These are phyloP conservation scores for Actias luna DNA, from an alignment of 2,888 invertebrate species.

Conservation along the genomic window DNA sequence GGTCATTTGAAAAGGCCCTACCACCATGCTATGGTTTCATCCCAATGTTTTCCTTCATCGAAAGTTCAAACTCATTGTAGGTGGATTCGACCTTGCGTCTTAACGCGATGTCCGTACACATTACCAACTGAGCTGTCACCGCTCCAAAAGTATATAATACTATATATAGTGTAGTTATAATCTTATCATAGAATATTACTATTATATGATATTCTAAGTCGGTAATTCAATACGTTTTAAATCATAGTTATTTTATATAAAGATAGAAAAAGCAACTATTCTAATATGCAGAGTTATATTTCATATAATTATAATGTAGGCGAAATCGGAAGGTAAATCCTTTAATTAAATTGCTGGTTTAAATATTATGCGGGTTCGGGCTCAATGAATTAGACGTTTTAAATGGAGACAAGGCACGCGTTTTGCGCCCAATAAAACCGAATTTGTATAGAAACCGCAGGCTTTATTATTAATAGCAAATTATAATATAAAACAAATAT, in stretches of 20 bases:
- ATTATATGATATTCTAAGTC: neutral
- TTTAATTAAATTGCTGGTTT: constrained; percentile 35
- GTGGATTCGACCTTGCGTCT: no score
- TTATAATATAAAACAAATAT: neutral
- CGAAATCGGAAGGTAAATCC: constrained; percentile 18
- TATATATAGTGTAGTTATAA: no score
- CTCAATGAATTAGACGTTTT: constrained; percentile 32
- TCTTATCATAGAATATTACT: no score
- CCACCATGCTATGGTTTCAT: no score
- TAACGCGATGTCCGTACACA: no score
- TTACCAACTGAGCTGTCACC: no score
- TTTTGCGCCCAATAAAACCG: constrained; percentile 25
- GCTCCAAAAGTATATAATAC: no score
- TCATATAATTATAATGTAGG: constrained; percentile 11
- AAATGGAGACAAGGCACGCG: constrained; percentile 25
- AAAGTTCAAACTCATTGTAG: no score
- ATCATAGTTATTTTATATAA: neutral
- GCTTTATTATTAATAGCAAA: neutral
- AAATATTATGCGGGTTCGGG: constrained; percentile 28
- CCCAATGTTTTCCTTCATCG: no score
- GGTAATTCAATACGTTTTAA: neutral
- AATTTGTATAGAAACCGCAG: constrained; percentile 19
- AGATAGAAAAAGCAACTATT: neutral
- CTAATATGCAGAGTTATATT: neutral
- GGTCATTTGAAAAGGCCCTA: no score